These are phyloP conservation scores for Odontothrips loti DNA, from an alignment of 2,888 invertebrate genomes.

Conservation along the genomic window DNA sequence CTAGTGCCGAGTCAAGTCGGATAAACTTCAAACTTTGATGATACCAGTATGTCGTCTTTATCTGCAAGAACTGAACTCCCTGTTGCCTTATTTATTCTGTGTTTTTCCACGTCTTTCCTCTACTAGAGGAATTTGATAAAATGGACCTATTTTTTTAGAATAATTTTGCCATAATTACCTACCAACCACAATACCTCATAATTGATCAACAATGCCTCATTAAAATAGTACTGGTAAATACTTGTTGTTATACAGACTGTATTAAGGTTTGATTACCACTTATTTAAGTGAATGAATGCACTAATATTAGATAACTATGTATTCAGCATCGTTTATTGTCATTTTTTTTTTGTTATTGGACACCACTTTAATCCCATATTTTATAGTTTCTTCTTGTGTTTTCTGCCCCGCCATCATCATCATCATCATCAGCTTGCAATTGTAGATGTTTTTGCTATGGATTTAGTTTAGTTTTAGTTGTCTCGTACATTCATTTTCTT, in stretches of 20 bases:
- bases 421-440: conserved; percentile 17
- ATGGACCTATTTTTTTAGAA: conserved; percentile 22
- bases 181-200: conserved; percentile 19
- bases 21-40: background rate
- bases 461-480: conserved; percentile 14
- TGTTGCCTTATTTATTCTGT: conserved; percentile 26
- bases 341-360: conserved; percentile 18
- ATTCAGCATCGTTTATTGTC: conserved; percentile 15
- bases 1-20: background rate
- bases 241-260: conserved; percentile 14
- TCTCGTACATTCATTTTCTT: background rate
- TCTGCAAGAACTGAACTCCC: conserved; percentile 22
- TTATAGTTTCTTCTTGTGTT: background rate
- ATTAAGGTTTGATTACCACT: conserved; percentile 21
- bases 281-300: background rate
- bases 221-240: conserved; percentile 8
- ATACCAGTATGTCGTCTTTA: conserved; percentile 6
- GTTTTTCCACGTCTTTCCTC: background rate
- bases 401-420: background rate
- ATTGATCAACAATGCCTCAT: conserved; percentile 11
- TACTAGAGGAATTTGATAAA: background rate
- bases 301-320: conserved; percentile 18
- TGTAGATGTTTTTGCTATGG: background rate
- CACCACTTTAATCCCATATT: conserved; percentile 13
- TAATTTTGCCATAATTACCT: conserved; percentile 13